These are phyloP conservation scores for Orestias chungarensis DNA, from an alignment of 2,797 vertebrate genomes.

Conservation along the genomic window DNA sequence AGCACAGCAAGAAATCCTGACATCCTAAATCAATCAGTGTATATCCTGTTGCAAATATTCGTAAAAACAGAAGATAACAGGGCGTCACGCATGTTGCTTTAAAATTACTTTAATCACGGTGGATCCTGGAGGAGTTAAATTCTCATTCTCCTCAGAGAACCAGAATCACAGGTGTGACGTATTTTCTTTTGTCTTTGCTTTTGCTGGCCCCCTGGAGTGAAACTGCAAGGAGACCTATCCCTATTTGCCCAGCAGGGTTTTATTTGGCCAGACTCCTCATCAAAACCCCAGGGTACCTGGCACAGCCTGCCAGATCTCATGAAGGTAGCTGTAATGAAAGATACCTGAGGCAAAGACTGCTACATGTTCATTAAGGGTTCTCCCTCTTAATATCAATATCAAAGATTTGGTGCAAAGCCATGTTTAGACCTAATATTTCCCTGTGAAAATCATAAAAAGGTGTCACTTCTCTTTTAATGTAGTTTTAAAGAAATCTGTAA, in stretches of 20 bases:
- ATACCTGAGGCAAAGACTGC: conserved; percentile 22
- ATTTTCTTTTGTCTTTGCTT: conserved; percentile 13
- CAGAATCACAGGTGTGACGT: background rate
- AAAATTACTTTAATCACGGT: conserved; percentile 14
- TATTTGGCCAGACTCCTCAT: conserved; percentile 61
- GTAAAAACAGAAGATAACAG: background rate
- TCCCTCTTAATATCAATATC: conserved; percentile 40
- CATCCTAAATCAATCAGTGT: background rate
- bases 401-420: conserved; percentile 29
- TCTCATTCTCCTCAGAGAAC: conserved; percentile 8
- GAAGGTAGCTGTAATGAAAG: conserved; percentile 49
- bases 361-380: conserved; percentile 24
- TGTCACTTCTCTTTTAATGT: background rate
- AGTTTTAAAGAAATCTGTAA: background rate
- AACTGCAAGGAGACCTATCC: conserved; percentile 28
- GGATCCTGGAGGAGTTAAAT: conserved; percentile 5
- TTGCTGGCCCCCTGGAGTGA: conserved; percentile 13
- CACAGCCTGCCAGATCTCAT: conserved; percentile 47
- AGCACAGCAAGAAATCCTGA: background rate
- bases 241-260: conserved; percentile 57
- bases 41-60: background rate
- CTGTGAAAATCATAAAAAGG: conserved; percentile 15
- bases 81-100: conserved; percentile 7
- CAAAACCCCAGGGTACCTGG: conserved; percentile 46
- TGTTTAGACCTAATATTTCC: conserved; percentile 15